Evolutionary conservation across 2,113 vertebrate species (phyloP).

Genomic region (Pangasianodon gigas): DNA sequence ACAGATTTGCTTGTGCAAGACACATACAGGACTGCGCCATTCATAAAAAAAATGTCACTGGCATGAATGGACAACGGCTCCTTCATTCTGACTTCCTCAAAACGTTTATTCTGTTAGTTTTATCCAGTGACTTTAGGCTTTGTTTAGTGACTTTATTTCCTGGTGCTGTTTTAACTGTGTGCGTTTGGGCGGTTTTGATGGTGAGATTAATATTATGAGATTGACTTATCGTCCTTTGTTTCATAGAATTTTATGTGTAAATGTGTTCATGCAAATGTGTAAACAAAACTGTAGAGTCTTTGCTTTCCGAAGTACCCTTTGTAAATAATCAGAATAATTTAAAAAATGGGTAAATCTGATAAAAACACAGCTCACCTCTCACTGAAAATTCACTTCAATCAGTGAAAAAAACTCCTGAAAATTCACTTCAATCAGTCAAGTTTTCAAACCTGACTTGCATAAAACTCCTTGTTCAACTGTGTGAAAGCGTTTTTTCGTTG

Average conservation of each 20-base stretch:
- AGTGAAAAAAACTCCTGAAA: neutral
- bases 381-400: neutral
- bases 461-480: neutral
- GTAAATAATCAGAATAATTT: neutral
- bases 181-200: neutral
- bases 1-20: neutral
- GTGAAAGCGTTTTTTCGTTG: neutral
- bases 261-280: neutral
- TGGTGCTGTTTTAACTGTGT: neutral
- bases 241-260: too few species aligned
- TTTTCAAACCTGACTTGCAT: neutral
- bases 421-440: neutral
- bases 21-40: neutral
- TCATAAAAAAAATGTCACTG: neutral
- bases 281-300: neutral
- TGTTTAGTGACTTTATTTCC: too few species aligned
- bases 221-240: neutral
- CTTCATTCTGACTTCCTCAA: neutral
- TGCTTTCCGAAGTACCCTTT: neutral
- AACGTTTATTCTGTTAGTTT: neutral
- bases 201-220: neutral
- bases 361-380: neutral
- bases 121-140: neutral
- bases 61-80: neutral
- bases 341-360: neutral